Percentiles rank a stretch among this genome's conserved stretches.
Evolutionary conservation across 53 echinoderm and acorn worm species (phyloP).

Genomic region (Mesocentrotus franciscanus): DNA sequence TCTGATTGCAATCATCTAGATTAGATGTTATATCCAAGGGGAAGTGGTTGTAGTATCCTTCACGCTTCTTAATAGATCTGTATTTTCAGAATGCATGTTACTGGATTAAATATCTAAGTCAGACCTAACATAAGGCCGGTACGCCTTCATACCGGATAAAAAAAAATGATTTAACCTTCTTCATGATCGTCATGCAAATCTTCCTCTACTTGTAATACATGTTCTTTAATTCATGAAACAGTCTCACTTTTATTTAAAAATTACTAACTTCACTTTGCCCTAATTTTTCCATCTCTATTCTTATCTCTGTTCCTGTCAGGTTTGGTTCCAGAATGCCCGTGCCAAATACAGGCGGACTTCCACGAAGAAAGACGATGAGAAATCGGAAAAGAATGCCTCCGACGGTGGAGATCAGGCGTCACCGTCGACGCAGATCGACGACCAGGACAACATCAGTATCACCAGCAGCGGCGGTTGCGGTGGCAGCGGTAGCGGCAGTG

Average conservation of each 20-base stretch:
- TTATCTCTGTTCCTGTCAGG: conserved; percentile 61
- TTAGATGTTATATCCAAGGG: no score
- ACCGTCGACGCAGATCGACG: conserved; percentile 40
- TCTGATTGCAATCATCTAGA: no score
- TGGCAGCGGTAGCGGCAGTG: conserved; percentile 63
- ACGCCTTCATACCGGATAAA: not conserved
- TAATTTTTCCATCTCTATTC: not conserved
- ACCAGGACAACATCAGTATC: conserved; percentile 72
- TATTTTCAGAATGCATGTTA: no score
- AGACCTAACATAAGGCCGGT: no score
- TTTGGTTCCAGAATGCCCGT: conserved; percentile 99
- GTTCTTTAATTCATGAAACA: not conserved
- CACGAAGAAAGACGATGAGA: conserved; percentile 88
- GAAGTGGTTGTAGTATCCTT: no score
- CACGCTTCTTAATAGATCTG: no score
- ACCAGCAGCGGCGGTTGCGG: conserved; percentile 66
- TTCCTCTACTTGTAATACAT: not conserved
- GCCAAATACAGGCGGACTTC: conserved; percentile 94
- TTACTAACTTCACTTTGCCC: not conserved
- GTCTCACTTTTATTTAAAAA: not conserved
- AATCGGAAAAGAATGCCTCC: conserved; percentile 64
- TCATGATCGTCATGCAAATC: not conserved
- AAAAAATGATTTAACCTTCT: not conserved
- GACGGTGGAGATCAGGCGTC: conserved; percentile 46
- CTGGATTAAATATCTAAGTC: no score